These are phyloP conservation scores for Amphiprion clarkii DNA, from an alignment of 2,797 vertebrate species.

Conservation along the genomic window DNA sequence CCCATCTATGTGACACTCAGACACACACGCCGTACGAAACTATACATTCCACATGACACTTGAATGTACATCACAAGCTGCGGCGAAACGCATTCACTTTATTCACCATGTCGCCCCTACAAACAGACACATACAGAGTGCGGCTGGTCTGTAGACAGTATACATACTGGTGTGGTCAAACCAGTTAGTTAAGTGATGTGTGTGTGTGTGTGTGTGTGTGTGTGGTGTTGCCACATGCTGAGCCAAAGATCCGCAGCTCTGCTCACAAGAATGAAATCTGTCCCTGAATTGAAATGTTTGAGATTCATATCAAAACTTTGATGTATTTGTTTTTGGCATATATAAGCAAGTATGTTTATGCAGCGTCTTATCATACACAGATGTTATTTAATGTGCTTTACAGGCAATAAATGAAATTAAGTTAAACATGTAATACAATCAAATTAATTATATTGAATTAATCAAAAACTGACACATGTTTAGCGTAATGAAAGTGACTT, in stretches of 20 bases:
- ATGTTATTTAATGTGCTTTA: no score
- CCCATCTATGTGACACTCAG: background rate
- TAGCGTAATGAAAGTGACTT: no score
- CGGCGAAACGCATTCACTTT: background rate
- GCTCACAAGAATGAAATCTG: background rate
- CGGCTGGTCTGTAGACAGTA: background rate
- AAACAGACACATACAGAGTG: background rate
- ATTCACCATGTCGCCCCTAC: background rate
- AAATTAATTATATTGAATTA: no score
- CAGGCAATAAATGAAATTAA: no score
- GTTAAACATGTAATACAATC: no score
- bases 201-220: background rate
- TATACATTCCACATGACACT: slow-evolving; percentile 15
- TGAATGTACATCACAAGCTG: slow-evolving; percentile 6
- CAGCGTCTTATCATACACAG: no score
- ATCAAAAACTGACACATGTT: no score
- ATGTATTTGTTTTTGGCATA: background rate
- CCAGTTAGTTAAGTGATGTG: slow-evolving; percentile 3
- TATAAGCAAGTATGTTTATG: no score
- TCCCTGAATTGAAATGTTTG: background rate
- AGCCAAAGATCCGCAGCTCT: background rate
- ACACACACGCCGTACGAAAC: background rate
- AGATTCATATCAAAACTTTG: background rate
- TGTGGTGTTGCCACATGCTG: slow-evolving; percentile 11
- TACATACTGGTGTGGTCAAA: background rate